A percentile compares a stretch with the other conserved stretches of the same genome.
These are phyloP conservation scores for Tokudaia tokunoshimensis DNA, from an alignment of 2,797 vertebrate species.

Conservation along the genomic window DNA sequence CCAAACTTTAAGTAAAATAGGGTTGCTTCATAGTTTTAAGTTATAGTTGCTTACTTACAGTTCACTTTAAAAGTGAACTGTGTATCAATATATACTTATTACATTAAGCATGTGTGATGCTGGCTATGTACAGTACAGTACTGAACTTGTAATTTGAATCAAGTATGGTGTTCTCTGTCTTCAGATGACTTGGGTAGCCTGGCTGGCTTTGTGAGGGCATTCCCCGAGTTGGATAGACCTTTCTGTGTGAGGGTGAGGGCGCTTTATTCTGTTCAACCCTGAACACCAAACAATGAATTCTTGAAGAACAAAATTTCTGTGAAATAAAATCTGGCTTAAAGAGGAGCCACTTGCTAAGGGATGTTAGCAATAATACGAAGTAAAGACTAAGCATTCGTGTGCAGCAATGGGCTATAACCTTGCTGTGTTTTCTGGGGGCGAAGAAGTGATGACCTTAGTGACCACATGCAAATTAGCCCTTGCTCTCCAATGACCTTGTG, in stretches of 20 bases:
- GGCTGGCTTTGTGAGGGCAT: not conserved
- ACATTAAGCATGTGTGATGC: slow-evolving; percentile 77
- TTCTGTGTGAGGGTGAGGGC: not conserved
- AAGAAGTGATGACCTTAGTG: not conserved
- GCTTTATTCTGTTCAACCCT: not conserved
- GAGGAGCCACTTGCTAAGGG: slow-evolving; percentile 16
- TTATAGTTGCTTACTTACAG: slow-evolving; percentile 38
- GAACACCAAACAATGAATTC: slow-evolving; percentile 51
- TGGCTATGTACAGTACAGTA: slow-evolving; percentile 83
- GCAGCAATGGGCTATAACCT: slow-evolving; percentile 16
- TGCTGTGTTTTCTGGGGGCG: slow-evolving; percentile 1
- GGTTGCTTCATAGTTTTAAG: slow-evolving; percentile 5
- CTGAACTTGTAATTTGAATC: slow-evolving; percentile 82
- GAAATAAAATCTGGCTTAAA: slow-evolving; percentile 75
- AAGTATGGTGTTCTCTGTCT: slow-evolving; percentile 54
- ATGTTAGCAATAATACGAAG: slow-evolving; percentile 27
- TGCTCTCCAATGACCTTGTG: not conserved
- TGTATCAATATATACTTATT: slow-evolving; percentile 73
- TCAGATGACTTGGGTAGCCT: not conserved
- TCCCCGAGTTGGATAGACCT: not conserved
- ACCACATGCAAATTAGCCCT: not conserved
- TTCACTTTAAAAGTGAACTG: slow-evolving; percentile 59
- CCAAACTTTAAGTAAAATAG: slow-evolving; percentile 37
- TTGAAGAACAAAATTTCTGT: slow-evolving; percentile 75
- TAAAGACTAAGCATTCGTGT: slow-evolving; percentile 68